A percentile compares a stretch with the other conserved stretches of the same genome.
Conservation (phyloP, 2,797 vertebrate genomes). For the Vultur gryphus region DNA sequence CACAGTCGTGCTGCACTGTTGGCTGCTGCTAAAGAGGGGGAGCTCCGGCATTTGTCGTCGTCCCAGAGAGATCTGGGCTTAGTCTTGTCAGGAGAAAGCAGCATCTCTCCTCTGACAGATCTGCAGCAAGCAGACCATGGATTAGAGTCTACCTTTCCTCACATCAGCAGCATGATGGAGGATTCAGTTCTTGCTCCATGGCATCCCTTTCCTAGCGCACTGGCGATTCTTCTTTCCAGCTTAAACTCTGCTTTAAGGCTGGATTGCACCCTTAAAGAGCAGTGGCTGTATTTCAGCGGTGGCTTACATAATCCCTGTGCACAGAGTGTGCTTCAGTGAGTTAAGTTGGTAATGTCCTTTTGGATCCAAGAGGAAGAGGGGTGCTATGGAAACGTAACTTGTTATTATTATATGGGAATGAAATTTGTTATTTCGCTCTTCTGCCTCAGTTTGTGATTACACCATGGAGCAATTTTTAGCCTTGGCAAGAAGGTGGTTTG, state of each 20-base stretch:
- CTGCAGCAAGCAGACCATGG: neutral
- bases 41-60: neutral
- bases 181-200: neutral
- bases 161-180: neutral
- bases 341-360: neutral
- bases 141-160: neutral
- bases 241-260: neutral
- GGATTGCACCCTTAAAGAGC: neutral
- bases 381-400: slow-evolving; percentile 54
- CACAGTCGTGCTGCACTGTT: neutral
- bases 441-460: slow-evolving; percentile 31
- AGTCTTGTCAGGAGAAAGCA: neutral
- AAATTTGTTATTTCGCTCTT: slow-evolving; percentile 4
- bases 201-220: neutral
- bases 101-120: neutral
- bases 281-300: neutral
- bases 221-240: neutral
- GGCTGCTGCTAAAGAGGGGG: neutral
- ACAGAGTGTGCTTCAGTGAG: neutral
- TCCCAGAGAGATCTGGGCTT: neutral
- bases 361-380: neutral
- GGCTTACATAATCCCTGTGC: neutral
- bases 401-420: slow-evolving; percentile 21
- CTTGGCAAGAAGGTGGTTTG: slow-evolving; percentile 39
- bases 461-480: slow-evolving; percentile 46